A percentile compares a stretch with the other conserved stretches of the same genome.
These are phyloP conservation scores for Rhyacophila evoluta DNA, from an alignment of 2,888 invertebrate species.

Conservation along the genomic window DNA sequence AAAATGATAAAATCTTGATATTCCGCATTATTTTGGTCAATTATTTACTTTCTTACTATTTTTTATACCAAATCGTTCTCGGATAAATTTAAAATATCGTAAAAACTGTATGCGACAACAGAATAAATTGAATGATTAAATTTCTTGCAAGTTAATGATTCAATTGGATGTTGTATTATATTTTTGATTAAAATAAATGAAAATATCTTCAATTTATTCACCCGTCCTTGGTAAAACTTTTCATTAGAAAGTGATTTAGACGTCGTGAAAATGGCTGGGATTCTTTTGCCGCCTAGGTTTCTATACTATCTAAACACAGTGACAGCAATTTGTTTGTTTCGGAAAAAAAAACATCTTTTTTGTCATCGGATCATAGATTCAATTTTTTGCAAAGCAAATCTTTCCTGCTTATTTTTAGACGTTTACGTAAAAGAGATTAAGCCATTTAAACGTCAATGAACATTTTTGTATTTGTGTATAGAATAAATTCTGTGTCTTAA, in stretches of 20 bases:
- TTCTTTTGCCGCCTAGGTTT: background rate
- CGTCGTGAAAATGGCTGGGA: background rate
- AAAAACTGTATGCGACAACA: background rate
- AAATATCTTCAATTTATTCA: background rate
- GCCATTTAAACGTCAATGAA: background rate
- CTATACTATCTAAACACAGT: background rate
- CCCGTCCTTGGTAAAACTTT: constrained; percentile 1
- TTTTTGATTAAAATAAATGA: background rate
- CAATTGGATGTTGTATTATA: too few species aligned
- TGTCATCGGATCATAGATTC: background rate
- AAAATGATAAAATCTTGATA: too few species aligned
- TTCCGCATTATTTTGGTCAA: too few species aligned
- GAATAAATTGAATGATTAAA: background rate
- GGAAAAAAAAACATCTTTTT: background rate
- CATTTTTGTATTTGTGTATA: background rate
- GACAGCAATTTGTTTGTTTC: background rate
- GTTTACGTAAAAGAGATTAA: background rate
- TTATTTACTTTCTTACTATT: background rate
- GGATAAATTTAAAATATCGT: background rate
- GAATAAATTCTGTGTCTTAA: too few species aligned
- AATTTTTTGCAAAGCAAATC: background rate
- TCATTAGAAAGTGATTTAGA: background rate
- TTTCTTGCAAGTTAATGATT: background rate
- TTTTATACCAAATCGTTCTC: background rate
- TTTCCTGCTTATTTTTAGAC: background rate